Conservation (phyloP, 2,113 vertebrate genomes). For the Pelecanoides urinatrix region DNA sequence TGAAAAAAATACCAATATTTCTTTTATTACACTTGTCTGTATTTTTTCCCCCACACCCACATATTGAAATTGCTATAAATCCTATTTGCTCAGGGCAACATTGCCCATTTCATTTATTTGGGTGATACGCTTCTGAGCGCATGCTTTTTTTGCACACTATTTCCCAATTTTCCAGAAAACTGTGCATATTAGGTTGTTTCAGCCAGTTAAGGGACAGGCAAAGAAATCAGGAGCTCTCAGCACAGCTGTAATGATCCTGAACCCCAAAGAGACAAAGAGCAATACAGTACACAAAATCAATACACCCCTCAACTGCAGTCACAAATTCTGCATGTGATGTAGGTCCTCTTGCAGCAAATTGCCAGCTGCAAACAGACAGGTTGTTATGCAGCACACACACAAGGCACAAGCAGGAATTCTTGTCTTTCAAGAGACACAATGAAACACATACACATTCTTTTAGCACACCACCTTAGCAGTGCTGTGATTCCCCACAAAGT, state of each 20-base stretch:
- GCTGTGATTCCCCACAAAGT: not conserved
- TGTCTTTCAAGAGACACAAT: not conserved
- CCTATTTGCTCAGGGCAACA: not conserved
- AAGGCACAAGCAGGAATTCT: not conserved
- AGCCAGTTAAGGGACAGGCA: not conserved
- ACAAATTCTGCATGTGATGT: not conserved
- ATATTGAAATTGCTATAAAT: constrained; percentile 23
- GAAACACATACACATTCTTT: not conserved
- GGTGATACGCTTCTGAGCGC: not conserved
- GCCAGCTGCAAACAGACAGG: not conserved
- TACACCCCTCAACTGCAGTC: not conserved
- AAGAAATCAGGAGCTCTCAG: not conserved
- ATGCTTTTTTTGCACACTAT: not conserved
- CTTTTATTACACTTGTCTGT: not conserved
- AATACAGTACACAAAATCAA: not conserved
- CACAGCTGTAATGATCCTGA: not conserved
- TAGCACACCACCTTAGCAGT: not conserved
- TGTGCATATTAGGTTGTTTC: not conserved
- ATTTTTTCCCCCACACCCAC: not conserved
- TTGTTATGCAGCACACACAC: not conserved
- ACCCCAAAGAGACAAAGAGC: not conserved
- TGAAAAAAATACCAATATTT: not conserved
- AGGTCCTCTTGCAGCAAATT: not conserved
- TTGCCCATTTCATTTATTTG: not conserved
- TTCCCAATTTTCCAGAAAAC: not conserved